Percentiles rank a stretch among this genome's conserved stretches.
These are phyloP conservation scores for Corydoras sp. DNA, from an alignment of 2,113 vertebrate species.

Conservation along the genomic window DNA sequence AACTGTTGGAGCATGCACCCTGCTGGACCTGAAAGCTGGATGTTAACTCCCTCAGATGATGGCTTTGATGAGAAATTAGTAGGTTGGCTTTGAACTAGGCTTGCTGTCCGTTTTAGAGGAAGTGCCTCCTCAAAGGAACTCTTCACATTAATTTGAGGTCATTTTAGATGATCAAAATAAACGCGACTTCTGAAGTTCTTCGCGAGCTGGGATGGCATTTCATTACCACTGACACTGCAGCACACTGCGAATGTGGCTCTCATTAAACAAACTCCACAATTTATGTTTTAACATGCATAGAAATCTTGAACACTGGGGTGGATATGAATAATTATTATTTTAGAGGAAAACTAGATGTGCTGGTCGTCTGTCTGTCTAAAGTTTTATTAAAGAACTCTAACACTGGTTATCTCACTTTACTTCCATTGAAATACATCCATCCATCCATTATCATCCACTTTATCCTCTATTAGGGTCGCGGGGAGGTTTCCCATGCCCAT, in stretches of 20 bases:
- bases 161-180: conserved; percentile 16
- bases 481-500: too few relatives aligned
- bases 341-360: too few relatives aligned
- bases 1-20: not conserved
- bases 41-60: conserved; percentile 3
- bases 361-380: too few relatives aligned
- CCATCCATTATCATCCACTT: too few relatives aligned
- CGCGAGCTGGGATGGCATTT: not conserved
- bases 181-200: conserved; percentile 6
- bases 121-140: conserved; percentile 10
- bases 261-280: too few relatives aligned
- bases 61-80: conserved; percentile 26
- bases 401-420: too few relatives aligned
- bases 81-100: conserved; percentile 16
- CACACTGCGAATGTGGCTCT: not conserved
- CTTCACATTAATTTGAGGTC: conserved; percentile 13
- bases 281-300: too few relatives aligned
- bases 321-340: too few relatives aligned
- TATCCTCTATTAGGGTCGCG: too few relatives aligned
- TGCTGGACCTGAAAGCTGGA: conserved; percentile 14
- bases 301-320: too few relatives aligned
- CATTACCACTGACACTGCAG: not conserved
- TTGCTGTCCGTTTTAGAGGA: not conserved
- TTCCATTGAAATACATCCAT: too few relatives aligned
- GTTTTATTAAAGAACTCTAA: too few relatives aligned